These are phyloP conservation scores for Hiodon tergisus DNA, from an alignment of 2,113 vertebrate species.

Conservation along the genomic window DNA sequence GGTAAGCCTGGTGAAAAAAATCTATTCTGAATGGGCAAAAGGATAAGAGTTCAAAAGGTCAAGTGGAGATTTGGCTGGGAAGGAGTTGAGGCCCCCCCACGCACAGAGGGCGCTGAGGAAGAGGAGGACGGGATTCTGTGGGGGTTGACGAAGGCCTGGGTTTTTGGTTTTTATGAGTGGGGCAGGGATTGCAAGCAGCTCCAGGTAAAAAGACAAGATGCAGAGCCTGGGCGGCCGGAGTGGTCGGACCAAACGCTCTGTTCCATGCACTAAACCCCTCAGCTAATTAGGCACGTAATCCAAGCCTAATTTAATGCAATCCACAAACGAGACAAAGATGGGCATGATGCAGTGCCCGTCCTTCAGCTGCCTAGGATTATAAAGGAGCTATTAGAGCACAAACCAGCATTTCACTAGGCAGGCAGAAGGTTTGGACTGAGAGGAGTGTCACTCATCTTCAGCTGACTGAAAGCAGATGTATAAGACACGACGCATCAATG, in stretches of 20 bases:
- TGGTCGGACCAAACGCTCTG: too few relatives aligned
- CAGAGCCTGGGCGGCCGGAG: neutral
- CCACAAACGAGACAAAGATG: too few relatives aligned
- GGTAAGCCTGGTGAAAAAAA: constrained; percentile 26
- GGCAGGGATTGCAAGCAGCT: too few relatives aligned
- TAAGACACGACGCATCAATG: neutral
- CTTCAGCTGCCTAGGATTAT: too few relatives aligned
- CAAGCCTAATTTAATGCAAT: too few relatives aligned
- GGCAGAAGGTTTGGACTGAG: neutral
- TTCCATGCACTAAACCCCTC: too few relatives aligned
- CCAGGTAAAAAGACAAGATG: neutral
- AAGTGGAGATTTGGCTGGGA: too few relatives aligned
- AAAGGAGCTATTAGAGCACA: neutral
- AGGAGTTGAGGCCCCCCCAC: too few relatives aligned
- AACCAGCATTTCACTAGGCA: neutral
- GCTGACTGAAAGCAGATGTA: constrained; percentile 16
- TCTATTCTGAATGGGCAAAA: constrained; percentile 21
- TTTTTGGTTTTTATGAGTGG: too few relatives aligned
- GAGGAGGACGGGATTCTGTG: neutral
- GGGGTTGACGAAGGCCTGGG: too few relatives aligned
- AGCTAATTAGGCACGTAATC: too few relatives aligned
- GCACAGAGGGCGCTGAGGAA: neutral
- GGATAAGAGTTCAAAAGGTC: neutral
- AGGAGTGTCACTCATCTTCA: neutral
- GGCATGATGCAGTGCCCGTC: too few relatives aligned